These are phyloP conservation scores for Ivindomyrus marchei DNA, from an alignment of 2,113 vertebrate genomes.

Conservation along the genomic window DNA sequence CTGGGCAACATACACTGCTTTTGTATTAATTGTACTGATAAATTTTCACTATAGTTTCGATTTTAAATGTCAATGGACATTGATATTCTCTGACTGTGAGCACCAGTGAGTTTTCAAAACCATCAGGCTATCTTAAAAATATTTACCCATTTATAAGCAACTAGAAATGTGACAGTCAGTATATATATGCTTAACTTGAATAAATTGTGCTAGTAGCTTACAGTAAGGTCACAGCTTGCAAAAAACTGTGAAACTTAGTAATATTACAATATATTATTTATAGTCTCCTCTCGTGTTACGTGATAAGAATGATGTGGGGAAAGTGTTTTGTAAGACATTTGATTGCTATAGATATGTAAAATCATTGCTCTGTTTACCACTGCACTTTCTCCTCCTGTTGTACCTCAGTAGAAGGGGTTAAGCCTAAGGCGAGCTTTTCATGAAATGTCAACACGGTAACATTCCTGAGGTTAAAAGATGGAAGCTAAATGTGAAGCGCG, in stretches of 20 bases:
- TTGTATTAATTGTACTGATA: neutral
- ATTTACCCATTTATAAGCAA: neutral
- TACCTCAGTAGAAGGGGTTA: neutral
- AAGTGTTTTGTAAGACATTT: neutral
- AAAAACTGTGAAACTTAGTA: neutral
- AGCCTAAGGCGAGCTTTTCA: neutral
- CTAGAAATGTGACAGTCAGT: neutral
- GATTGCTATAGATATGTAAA: neutral
- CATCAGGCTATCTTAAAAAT: neutral
- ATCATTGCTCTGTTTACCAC: neutral
- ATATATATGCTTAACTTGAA: neutral
- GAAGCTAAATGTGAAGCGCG: neutral
- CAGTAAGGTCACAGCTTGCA: neutral
- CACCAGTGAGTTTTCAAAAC: neutral
- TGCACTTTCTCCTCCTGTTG: neutral
- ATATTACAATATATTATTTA: neutral
- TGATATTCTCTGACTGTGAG: neutral
- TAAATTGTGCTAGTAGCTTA: neutral
- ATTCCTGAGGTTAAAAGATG: neutral
- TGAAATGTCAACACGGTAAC: conserved; percentile 2
- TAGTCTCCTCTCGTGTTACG: neutral
- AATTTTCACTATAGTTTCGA: neutral
- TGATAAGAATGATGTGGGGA: neutral
- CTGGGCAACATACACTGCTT: neutral
- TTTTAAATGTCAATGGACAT: neutral